These are phyloP conservation scores for Scolanthus callimorphus DNA, from an alignment of 92 coral and sea anemone genomes.

Conservation along the genomic window DNA sequence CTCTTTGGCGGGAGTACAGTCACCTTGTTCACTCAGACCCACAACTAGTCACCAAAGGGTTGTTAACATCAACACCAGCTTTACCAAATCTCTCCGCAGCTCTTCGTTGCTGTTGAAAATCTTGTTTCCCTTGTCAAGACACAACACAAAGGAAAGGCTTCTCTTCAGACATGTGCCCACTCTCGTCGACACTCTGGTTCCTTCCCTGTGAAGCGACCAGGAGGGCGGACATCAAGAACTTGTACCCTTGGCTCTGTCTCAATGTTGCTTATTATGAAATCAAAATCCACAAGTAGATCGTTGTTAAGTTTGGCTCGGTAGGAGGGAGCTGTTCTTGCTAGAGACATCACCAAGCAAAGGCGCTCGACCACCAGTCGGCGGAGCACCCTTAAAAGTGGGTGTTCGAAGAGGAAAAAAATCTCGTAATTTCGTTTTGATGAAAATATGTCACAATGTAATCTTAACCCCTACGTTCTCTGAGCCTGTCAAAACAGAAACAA, in stretches of 20 bases:
- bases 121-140: conserved; percentile 53
- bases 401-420: too few relatives aligned
- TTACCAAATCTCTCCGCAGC: conserved; percentile 63
- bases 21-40: too few relatives aligned
- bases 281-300: conserved; percentile 68
- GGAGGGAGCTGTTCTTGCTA: too few relatives aligned
- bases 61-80: conserved; percentile 64
- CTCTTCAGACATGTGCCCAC: conserved; percentile 84
- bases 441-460: too few relatives aligned
- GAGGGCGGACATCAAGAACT: conserved; percentile 78
- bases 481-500: too few relatives aligned
- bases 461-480: too few relatives aligned
- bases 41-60: conserved; percentile 82
- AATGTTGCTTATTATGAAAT: conserved; percentile 61
- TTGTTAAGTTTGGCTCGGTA: conserved; percentile 65
- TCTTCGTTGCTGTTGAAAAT: conserved; percentile 69
- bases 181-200: conserved; percentile 81
- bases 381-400: too few relatives aligned
- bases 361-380: too few relatives aligned
- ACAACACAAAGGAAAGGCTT: conserved; percentile 62
- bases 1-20: too few relatives aligned
- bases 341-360: too few relatives aligned
- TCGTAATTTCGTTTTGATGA: too few relatives aligned
- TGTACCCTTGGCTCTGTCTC: conserved; percentile 41
- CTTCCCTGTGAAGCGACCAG: conserved; percentile 70